Evolutionary conservation across 1,140 invertebrate species (phyloP), one percentile per base, ranked within the genome.

Genomic region (Ceratoteleas bidentatus): DNA sequence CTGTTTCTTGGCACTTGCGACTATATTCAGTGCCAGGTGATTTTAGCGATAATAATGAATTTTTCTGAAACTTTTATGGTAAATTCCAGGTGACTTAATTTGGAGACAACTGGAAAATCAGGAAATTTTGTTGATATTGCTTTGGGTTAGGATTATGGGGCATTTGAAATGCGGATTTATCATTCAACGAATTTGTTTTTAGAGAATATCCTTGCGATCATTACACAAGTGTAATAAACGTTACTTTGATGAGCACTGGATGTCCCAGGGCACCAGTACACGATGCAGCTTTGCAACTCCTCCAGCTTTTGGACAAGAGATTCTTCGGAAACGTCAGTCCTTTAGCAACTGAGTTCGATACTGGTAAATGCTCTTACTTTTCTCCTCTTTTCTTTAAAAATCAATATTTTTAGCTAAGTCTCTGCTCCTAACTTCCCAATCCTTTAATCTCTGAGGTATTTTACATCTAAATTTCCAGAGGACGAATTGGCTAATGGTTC

Each of bases 181-280:
- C n/a, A n/a, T n/a, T n/a, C n/a, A n/a, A n/a, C n/a, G n/a, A n/a
- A n/a, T n/a, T n/a, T n/a, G n/a, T n/a, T n/a, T n/a, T n/a, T 52
- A 98, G 98, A 84, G 99, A 99, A 91, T 99, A 99, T 93, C 98
- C 98, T 7, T 99, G 98, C 92, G 98, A 99, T 90, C 97, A 98
- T 92, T 98, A 98, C 90, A 98, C 98, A 32, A 97, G 98, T 9
- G 97, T 99, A 84, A 97, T 99, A 85, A 99, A 99, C 87, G 96
- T 99, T 6, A 98, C 98, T 0, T 93, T 99, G 16, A 95, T 99
- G 92, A 99, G 98, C 90, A 97, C 98, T 3, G 98, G 98, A 11
- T 98, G 97, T 90, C 97, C 98, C 0, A 94, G 98, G 32, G 95
- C 96, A n/a, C 93, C 94, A 14, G 96, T 99, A 0, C 96, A 98